phyloP scores from a whole-genome alignment of 2,797 vertebrate genomes.

The Fistularia tabacaria region DNA sequence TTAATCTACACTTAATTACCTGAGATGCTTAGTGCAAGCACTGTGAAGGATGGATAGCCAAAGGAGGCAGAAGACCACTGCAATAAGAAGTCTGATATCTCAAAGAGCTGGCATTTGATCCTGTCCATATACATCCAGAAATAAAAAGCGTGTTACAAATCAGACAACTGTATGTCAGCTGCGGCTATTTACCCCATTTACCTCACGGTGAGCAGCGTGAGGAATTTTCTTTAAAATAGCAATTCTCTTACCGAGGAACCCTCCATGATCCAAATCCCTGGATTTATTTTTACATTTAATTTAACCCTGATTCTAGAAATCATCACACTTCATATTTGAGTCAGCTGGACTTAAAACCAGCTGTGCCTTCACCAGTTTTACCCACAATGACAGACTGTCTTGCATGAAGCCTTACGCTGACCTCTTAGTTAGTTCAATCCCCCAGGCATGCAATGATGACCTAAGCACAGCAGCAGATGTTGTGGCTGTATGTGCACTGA shows the following conservation, averaged over 20 bases:
- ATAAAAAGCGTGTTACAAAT: constrained; percentile 45
- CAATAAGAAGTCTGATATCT: too few relatives aligned
- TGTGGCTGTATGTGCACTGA: constrained; percentile 51
- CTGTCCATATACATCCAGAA: constrained; percentile 22
- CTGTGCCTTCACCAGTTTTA: constrained; percentile 21
- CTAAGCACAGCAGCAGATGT: constrained; percentile 61
- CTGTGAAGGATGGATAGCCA: too few relatives aligned
- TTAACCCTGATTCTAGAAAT: constrained; percentile 5
- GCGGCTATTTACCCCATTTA: constrained; percentile 18
- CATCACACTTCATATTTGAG: neutral
- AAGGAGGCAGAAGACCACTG: too few relatives aligned
- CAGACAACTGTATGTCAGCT: constrained; percentile 28
- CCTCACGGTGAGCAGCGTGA: constrained; percentile 32
- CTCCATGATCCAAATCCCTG: constrained; percentile 14
- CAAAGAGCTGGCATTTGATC: too few relatives aligned
- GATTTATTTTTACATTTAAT: constrained; percentile 14
- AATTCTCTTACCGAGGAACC: constrained; percentile 59
- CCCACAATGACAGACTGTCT: constrained; percentile 24
- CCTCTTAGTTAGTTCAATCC: constrained; percentile 55
- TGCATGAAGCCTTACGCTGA: constrained; percentile 27
- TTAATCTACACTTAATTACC: too few relatives aligned
- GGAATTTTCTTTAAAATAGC: constrained; percentile 35
- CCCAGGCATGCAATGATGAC: constrained; percentile 42
- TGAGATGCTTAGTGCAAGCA: too few relatives aligned
- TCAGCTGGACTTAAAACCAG: constrained; percentile 27